Percentiles rank a stretch among this genome's conserved stretches.
Conservation (phyloP, 2,888 invertebrate species). For the Pristionchus entomophagus region DNA sequence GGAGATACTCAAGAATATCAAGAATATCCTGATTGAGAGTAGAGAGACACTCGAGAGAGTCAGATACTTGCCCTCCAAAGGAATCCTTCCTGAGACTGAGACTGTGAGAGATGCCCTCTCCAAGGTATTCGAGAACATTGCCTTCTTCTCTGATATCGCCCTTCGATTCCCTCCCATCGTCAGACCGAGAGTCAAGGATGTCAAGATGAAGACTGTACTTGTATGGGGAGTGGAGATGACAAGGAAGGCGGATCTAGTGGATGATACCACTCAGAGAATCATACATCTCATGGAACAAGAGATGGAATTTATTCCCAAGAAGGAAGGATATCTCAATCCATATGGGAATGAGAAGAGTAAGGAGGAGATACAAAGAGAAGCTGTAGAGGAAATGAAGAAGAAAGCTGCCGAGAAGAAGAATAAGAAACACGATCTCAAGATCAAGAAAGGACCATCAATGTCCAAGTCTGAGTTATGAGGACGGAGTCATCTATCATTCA, state of each 20-base stretch:
- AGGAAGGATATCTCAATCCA: constrained; percentile 45
- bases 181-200: constrained; percentile 44
- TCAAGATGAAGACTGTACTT: constrained; percentile 42
- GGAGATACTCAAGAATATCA: constrained; percentile 42
- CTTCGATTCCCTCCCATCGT: constrained; percentile 44
- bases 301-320: constrained; percentile 36
- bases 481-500: neutral
- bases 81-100: constrained; percentile 29
- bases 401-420: constrained; percentile 31
- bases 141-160: constrained; percentile 46
- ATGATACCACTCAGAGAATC: constrained; percentile 33
- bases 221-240: constrained; percentile 33
- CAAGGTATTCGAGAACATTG: constrained; percentile 47
- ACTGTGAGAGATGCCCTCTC: constrained; percentile 40
- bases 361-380: constrained; percentile 40
- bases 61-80: constrained; percentile 2
- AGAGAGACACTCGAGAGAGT: constrained; percentile 44
- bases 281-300: constrained; percentile 36
- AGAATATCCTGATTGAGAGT: constrained; percentile 25
- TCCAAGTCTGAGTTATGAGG: constrained; percentile 31
- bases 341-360: constrained; percentile 46
- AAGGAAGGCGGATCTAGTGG: constrained; percentile 18
- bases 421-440: constrained; percentile 47
- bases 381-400: constrained; percentile 43
- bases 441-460: constrained; percentile 44